Base-by-base conservation (phyloP, 2,113 vertebrate species). In the Azemiops feae region DNA sequence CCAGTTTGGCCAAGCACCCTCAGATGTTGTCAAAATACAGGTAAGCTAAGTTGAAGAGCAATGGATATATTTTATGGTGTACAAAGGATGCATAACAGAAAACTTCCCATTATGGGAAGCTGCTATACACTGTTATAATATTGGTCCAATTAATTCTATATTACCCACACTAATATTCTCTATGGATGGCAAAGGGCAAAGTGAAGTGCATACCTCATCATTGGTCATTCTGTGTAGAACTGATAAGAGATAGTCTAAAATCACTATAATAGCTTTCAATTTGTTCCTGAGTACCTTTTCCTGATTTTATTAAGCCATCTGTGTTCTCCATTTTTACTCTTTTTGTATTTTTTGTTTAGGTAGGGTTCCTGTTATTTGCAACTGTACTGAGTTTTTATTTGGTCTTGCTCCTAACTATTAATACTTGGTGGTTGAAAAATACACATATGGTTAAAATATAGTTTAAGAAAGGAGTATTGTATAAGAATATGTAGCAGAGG, bases 11-110 rank as follows among this genome's bases (percentile, higher is more conserved):
- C 39, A 92, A 88, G 25, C 85, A 89, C 30, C 89, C 95, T 11
- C 96, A 87, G 5, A 89, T 97, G 27, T 88, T 99, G 53, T 97
- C 98, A 0, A 96, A 96, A 87, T 99, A 99, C 96, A 99, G 98
- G 99, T 99, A 96, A 98, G 88, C 60, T 0, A 64, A 92, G 4
- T 55, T 1, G 81, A 94, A 94, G n/a, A 50, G 27, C 86, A 52
- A 30, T 30, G 27, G 25, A 52, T 16, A 53, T 27, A 52, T 87
- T 34, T 87, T 47, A 47, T 14, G 12, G 4, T 47, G 14, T n/a
- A 88, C 47, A 87, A 18, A 47, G 30, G 27, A 53, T 57, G 22
- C 9, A 14, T 39, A 45, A 58, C 58, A 18, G 5, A 43, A 34
- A 60, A 45, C 11, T 3, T 54, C 54, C 30, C 54, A 10, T 54